Evolutionary conservation across 2,888 invertebrate species (phyloP), one percentile per base, ranked within the genome.

Genomic region (Spilarctia lutea): DNA sequence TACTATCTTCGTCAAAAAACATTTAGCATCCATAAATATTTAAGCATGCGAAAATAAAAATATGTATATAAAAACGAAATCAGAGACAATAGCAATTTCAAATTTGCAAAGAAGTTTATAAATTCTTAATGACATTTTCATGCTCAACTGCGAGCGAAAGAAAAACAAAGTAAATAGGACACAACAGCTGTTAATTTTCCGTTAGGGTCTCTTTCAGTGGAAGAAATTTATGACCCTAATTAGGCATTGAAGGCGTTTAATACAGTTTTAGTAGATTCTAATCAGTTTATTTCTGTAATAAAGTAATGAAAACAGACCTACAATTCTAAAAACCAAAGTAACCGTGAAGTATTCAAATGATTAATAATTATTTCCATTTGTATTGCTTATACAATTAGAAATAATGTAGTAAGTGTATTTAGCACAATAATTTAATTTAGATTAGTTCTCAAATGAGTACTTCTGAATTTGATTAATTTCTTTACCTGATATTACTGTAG

Each of bases 261-360:
- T 82, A 77, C 74, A 72, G 75, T 77, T 79, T 68, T 68, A 82
- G 75, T 75, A 68, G 77, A 76, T 74, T 73, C 75, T 77, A 83
- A 81, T 82, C 81, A 73, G 56, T 56, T 66, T 27, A 18, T 63
- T 63, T 18, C 18, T 30, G 18, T 63, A 63, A 63, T 13, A 63
- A 63, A 63, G 18, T 63, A 16, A 63, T 7, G 27, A 63, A 63
- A 63, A 30, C 18, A 63, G 63, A 63, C 30, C 30, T 63, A 63
- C 18, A 16, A 63, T 63, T 30, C 6, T 27, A 60, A 27, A 60
- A 27, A 60, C 18, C 30, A 30, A 27, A 63, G 16, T 16, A 30
- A 27, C 16, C 1, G 27, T 63, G 7, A 30, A 18, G 18, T 30
- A 63, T 30, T 30, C 30, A 30, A 63, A 63, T 18, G 30, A 16